Conservation (phyloP, 2,888 invertebrate genomes). For the Cyclophora punctaria region DNA sequence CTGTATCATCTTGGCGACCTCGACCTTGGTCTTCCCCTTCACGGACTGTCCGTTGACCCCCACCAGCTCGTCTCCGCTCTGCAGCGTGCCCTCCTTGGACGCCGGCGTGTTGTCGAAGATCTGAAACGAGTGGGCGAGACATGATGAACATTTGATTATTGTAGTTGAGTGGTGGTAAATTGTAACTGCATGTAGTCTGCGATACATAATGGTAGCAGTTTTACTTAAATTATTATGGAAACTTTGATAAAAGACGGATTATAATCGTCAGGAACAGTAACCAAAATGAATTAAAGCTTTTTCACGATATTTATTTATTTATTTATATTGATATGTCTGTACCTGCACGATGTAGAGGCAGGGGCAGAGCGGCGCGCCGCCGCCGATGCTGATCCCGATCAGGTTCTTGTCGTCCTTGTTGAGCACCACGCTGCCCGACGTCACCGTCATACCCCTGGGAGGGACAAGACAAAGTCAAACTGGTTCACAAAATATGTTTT, state of each 20-base stretch:
- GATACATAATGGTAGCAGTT: too few species aligned
- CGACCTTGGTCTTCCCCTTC: conserved; percentile 97
- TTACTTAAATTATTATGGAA: too few species aligned
- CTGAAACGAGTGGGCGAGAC: conserved; percentile 39
- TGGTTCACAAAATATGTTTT: too few species aligned
- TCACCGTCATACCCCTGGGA: conserved; percentile 97
- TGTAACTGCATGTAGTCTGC: too few species aligned
- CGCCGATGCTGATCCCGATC: conserved; percentile 98
- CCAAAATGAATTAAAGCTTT: too few species aligned
- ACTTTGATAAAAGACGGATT: too few species aligned
- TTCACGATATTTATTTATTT: too few species aligned
- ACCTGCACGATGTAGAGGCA: conserved; percentile 99
- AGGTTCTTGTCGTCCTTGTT: conserved; percentile 94
- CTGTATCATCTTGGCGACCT: conserved; percentile 99
- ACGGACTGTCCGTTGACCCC: conserved; percentile 94
- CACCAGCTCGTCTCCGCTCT: conserved; percentile 97
- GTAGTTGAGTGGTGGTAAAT: too few species aligned
- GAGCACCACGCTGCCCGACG: conserved; percentile 92
- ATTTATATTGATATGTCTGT: conserved; percentile 4
- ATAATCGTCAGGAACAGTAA: too few species aligned
- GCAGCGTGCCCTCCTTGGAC: conserved; percentile 92
- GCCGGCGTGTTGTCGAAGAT: conserved; percentile 99
- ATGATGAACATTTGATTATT: too few species aligned
- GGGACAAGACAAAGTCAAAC: conserved; percentile 1
- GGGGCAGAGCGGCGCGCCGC: conserved; percentile 95